A percentile compares a stretch with the other conserved stretches of the same genome.
Conservation (phyloP, 2,113 vertebrate species). For the Fulica atra region DNA sequence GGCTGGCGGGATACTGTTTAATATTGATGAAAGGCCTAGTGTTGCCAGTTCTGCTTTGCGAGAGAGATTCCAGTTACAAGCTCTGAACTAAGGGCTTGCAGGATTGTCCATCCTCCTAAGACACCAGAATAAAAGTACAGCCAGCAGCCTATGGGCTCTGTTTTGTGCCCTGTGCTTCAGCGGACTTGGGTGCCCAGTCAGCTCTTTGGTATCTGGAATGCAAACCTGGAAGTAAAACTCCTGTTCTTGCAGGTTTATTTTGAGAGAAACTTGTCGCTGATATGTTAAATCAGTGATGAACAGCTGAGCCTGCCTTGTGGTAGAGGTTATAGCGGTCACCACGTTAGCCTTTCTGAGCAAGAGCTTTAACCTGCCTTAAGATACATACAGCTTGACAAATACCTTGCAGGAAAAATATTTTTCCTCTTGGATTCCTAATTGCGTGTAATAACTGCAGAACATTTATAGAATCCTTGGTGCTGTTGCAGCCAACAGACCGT, state of each 20-base stretch:
- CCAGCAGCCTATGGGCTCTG: not conserved
- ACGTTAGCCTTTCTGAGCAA: not conserved
- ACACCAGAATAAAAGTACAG: not conserved
- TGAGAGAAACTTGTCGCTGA: not conserved
- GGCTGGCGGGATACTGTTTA: not conserved
- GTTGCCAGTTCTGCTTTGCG: not conserved
- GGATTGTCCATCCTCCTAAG: not conserved
- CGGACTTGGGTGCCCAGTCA: not conserved
- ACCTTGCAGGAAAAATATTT: not conserved
- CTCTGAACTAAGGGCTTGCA: not conserved
- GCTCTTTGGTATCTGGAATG: not conserved
- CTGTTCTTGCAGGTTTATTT: not conserved
- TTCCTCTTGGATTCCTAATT: not conserved
- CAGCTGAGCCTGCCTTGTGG: not conserved
- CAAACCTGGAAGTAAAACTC: not conserved
- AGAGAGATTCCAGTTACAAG: not conserved
- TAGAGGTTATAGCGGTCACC: not conserved
- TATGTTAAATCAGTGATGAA: not conserved
- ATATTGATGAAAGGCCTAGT: not conserved
- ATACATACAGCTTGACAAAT: too few relatives aligned
- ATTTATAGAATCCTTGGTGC: not conserved
- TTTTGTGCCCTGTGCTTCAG: not conserved
- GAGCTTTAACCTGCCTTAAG: not conserved
- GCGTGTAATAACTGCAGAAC: not conserved
- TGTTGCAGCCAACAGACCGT: not conserved